Evolutionary conservation across 37 sponge, comb jelly and placozoan species (phyloP).

Genomic region (Trichoplax adhaerens): DNA sequence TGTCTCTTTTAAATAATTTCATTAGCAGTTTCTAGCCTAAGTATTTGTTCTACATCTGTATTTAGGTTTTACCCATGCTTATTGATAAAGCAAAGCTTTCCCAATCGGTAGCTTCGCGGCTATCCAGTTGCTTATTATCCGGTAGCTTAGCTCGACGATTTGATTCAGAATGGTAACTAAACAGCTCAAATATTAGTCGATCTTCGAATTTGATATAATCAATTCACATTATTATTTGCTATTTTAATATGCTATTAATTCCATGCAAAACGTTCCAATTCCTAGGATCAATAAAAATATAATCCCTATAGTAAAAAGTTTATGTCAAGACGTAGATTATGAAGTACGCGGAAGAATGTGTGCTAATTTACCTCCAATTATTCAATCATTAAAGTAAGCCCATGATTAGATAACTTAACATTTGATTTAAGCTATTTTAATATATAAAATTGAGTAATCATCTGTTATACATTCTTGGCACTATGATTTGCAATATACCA

Average conservation of each 20-base stretch:
- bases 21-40: too few relatives aligned
- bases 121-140: conserved; percentile 23
- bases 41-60: neutral
- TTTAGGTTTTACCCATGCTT: conserved; percentile 20
- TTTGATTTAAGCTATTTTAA: too few relatives aligned
- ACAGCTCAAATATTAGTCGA: neutral
- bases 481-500: too few relatives aligned
- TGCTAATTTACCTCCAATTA: conserved; percentile 17
- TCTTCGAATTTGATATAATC: neutral
- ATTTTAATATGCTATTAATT: too few relatives aligned
- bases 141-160: conserved; percentile 26
- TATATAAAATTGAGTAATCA: too few relatives aligned
- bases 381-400: conserved; percentile 30
- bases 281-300: conserved; percentile 42
- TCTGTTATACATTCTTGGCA: too few relatives aligned
- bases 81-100: conserved; percentile 38
- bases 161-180: conserved; percentile 44
- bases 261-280: too few relatives aligned
- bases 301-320: conserved; percentile 22
- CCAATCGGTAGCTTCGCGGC: conserved; percentile 26
- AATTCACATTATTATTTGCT: too few relatives aligned
- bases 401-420: neutral
- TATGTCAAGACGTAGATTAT: conserved; percentile 50
- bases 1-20: neutral
- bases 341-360: conserved; percentile 33